Evolutionary conservation across 1,140 invertebrate species (phyloP), one percentile per base, ranked within the genome.

Genomic region (Drosophila cardini): DNA sequence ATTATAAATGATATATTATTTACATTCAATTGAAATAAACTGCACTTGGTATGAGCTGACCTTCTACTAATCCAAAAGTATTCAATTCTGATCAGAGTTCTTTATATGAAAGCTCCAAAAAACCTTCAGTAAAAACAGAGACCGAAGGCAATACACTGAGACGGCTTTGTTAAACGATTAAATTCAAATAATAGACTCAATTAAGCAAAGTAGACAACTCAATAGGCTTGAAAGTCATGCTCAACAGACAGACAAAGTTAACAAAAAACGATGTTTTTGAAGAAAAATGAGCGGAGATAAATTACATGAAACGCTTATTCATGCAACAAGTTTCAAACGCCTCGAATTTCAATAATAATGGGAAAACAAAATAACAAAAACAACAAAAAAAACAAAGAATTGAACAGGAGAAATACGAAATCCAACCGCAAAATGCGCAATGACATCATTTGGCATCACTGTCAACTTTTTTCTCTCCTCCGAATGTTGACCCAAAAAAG

Each of bases 381-480:
- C 7, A 52, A 15, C 18, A 16, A 43, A 16, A 43, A 8, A 43
- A 15, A 67, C 18, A 82, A 74, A 64, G 42, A 36, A 38, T 34
- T 21, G 36, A 55, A 11, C 34, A 76, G 55, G 56, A 61, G 79
- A 34, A 64, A 52, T 58, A 80, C 34, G 52, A 60, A 60, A 68
- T 73, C 57, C 62, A 74, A 70, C 72, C 58, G 40, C 63, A 72
- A 48, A 80, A 53, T 72, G 58, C 42, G 48, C 78, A 85, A 86
- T 85, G 82, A 85, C 83, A 85, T 86, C 82, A 85, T 78, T 85
- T 82, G 76, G 83, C 83, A 82, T 87, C 78, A 82, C 82, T 87
- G 82, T 87, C 83, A 85, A 86, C 79, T 42, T 67, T 64, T 62
- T 40, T 50, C 48, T 69, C 26, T 36, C n/a, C 21, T 36, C 36